These are phyloP conservation scores for Lepidochrysops patricia DNA, from an alignment of 2,888 invertebrate species.

Conservation along the genomic window DNA sequence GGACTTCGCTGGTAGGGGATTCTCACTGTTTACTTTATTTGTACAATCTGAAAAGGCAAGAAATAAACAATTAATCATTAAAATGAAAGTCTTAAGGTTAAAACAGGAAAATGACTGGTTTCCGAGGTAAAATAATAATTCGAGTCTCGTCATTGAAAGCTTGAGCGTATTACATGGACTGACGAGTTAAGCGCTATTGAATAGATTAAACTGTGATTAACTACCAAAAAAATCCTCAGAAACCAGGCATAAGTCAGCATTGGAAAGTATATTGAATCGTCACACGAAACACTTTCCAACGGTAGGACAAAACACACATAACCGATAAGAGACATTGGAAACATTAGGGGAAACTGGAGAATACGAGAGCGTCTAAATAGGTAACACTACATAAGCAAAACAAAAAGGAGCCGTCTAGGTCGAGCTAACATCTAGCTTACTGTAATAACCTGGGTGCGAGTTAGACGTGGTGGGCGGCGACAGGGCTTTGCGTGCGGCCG, in stretches of 20 bases:
- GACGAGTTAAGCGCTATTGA: too few relatives aligned
- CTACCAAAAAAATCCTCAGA: too few relatives aligned
- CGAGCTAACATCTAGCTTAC: constrained; percentile 11
- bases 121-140: too few relatives aligned
- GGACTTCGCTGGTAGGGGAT: constrained; percentile 43
- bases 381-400: constrained; percentile 9
- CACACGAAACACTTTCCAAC: background rate
- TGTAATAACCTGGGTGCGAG: constrained; percentile 45
- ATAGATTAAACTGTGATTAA: too few relatives aligned
- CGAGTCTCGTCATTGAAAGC: too few relatives aligned
- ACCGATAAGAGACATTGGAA: background rate
- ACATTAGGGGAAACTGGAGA: background rate
- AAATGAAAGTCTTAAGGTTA: background rate
- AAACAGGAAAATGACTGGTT: constrained; percentile 7
- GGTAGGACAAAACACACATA: background rate
- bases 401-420: background rate
- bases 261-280: background rate
- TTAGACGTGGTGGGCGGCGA: constrained; percentile 37
- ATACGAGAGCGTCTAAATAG: constrained; percentile 5
- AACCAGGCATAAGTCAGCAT: too few relatives aligned
- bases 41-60: constrained; percentile 44
- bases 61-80: constrained; percentile 2
- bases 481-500: constrained; percentile 57
- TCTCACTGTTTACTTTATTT: constrained; percentile 50
- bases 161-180: too few relatives aligned